Base-by-base conservation (phyloP, 2,797 vertebrate species). In the Lithobates pipiens region DNA sequence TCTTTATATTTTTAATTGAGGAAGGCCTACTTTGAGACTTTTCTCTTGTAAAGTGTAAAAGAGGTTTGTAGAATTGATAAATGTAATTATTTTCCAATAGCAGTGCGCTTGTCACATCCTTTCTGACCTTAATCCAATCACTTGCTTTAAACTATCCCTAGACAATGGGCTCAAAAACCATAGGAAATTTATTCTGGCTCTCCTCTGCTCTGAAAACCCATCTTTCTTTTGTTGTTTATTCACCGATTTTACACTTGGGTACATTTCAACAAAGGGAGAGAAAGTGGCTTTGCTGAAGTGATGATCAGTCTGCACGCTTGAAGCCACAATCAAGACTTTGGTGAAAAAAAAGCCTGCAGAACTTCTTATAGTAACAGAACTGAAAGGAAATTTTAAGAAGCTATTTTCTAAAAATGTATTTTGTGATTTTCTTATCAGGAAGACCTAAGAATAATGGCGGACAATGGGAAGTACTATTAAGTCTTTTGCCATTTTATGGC, bases 221-320 rank as follows among this genome's bases (percentile, higher is more conserved):
- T 61, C 44, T 34, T 80, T 76, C 78, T 63, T 85, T 85, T 86
- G 84, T 86, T 86, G 78, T 86, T 80, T 81, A 23, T 76, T 81
- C 77, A 86, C 42, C 78, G 72, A 86, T 86, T 86, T 86, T 86
- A 81, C 84, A 86, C 77, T 86, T 86, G 84, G 84, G 44, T 81
- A 81, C 71, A 4, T 76, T 86, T 86, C 50, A 86, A 86, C 80
- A 86, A 86, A 86, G 76, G 84, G 44, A 73, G 46, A 54, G 72
- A 86, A 79, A 86, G 73, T 70, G 63, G 68, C 69, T 81, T 78
- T 68, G 72, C 72, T 73, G 29, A 61, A n/a, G 72, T 76, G 42
- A 69, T 27, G 63, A 86, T 81, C 84, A 70, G 78, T 32, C 73
- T 29, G 27, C 36, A 72, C 46, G 77, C 77, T 68, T 86, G 29